phyloP scores from a whole-genome alignment of 2,113 vertebrate species.

The Stigmatopora argus region DNA sequence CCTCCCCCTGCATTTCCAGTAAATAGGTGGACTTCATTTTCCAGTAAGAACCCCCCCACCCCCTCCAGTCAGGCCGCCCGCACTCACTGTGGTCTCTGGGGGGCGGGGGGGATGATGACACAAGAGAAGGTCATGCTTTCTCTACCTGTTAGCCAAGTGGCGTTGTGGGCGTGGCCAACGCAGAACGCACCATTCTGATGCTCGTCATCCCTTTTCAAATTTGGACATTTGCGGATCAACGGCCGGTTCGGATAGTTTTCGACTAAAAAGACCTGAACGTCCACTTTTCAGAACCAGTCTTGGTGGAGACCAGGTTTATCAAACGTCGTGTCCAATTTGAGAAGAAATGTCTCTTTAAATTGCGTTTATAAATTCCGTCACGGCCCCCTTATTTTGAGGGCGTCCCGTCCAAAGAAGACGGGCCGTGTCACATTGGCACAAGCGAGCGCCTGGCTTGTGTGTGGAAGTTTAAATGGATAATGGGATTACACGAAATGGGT shows the following conservation, averaged over 20 bases:
- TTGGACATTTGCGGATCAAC: not conserved
- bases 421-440: slow-evolving; percentile 5
- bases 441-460: slow-evolving; percentile 9
- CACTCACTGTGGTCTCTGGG: slow-evolving; percentile 33
- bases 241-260: not conserved
- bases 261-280: not conserved
- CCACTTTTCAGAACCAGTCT: not conserved
- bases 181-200: not conserved
- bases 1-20: slow-evolving; percentile 45
- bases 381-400: not conserved
- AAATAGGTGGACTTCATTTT: slow-evolving; percentile 55
- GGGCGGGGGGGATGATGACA: slow-evolving; percentile 45
- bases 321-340: too few relatives aligned
- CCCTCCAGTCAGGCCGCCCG: slow-evolving; percentile 42
- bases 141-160: slow-evolving; percentile 23
- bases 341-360: too few relatives aligned
- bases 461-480: slow-evolving; percentile 56
- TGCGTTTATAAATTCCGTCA: not conserved
- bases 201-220: not conserved
- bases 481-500: slow-evolving; percentile 59
- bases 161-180: slow-evolving; percentile 16
- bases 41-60: slow-evolving; percentile 55
- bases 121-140: slow-evolving; percentile 47
- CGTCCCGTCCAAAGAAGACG: slow-evolving; percentile 6
- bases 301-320: not conserved